Evolutionary conservation across 2,113 vertebrate genomes (phyloP).

Genomic region (Cromileptes altivelis): DNA sequence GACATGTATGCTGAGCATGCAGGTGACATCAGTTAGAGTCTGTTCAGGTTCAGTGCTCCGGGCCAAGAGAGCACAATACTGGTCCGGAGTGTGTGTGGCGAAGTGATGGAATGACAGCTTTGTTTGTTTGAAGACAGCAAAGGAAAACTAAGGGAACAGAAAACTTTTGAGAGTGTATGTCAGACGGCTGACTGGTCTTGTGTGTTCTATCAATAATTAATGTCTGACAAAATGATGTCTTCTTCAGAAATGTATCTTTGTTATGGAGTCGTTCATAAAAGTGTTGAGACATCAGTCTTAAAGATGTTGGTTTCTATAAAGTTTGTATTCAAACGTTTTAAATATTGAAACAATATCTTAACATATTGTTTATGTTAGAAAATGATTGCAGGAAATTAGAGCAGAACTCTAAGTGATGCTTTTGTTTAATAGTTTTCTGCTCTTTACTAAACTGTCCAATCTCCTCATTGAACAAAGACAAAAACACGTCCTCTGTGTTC

Average conservation of each 20-base stretch:
- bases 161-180: not conserved
- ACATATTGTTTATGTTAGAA: not conserved
- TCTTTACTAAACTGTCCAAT: not conserved
- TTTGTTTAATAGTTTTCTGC: not conserved
- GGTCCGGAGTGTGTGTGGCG: not conserved
- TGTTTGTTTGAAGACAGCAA: not conserved
- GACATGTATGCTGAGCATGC: constrained; percentile 3
- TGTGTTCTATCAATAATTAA: not conserved
- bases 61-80: not conserved
- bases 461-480: not conserved
- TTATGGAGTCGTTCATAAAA: not conserved
- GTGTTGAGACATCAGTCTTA: not conserved
- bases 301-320: not conserved
- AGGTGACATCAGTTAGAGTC: constrained; percentile 35
- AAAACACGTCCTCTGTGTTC: not conserved
- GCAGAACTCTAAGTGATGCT: not conserved
- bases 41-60: constrained; percentile 8
- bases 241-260: not conserved
- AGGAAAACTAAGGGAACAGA: not conserved
- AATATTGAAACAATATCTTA: not conserved
- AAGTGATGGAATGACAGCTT: not conserved
- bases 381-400: not conserved
- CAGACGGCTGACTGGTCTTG: not conserved
- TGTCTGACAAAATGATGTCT: not conserved
- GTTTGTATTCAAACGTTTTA: not conserved